Percentiles rank a stretch among this genome's conserved stretches.
Conservation (phyloP, 2,888 invertebrate species). For the Neoascia interrupta region DNA sequence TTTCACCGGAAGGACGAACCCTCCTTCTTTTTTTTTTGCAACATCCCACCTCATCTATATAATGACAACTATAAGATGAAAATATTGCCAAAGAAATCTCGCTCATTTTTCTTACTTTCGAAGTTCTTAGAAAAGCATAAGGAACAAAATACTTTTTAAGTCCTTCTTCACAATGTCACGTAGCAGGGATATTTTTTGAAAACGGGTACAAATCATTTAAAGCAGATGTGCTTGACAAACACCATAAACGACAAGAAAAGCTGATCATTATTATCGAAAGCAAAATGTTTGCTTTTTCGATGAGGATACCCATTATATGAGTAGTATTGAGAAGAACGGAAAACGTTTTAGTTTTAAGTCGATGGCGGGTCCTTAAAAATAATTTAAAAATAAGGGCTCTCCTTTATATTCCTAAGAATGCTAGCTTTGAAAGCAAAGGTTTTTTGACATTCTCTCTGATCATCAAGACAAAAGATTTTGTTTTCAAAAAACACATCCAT, state of each 20-base stretch:
- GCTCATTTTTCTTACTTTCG: constrained; percentile 56
- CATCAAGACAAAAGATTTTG: no score
- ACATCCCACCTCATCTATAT: no score
- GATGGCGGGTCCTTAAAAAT: no score
- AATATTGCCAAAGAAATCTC: constrained; percentile 53
- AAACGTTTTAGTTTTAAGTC: no score
- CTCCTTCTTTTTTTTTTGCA: no score
- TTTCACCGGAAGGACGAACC: no score
- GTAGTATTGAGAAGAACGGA: no score
- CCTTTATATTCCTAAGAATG: no score
- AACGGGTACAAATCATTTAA: constrained; percentile 63
- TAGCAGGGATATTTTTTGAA: constrained; percentile 56
- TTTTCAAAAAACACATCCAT: no score
- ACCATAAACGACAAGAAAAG: constrained; percentile 62
- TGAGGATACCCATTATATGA: not conserved
- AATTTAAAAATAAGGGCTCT: no score
- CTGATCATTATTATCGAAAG: constrained; percentile 63
- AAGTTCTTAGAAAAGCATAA: constrained; percentile 59
- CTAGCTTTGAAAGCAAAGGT: no score
- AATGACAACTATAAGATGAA: constrained; percentile 41
- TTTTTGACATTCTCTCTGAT: no score
- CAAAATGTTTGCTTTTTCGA: constrained; percentile 33
- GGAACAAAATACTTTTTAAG: constrained; percentile 65
- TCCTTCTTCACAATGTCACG: constrained; percentile 64
- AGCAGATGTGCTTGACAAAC: constrained; percentile 67